Conservation (phyloP, 1,140 invertebrate genomes). For the Drosophila lowei region DNA sequence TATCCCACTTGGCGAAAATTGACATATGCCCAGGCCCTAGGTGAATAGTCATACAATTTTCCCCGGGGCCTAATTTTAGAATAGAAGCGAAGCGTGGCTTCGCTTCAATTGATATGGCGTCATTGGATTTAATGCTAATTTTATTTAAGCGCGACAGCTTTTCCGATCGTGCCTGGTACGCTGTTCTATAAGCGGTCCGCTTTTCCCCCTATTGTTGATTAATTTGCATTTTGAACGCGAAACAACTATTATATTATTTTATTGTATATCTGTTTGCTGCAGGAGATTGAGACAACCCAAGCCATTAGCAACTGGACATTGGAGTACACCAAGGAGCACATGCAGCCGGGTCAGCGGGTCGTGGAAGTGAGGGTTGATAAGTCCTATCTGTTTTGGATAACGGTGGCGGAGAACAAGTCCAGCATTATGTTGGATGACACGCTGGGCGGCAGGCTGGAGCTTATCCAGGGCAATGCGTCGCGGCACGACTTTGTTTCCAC, state of each 20-base stretch:
- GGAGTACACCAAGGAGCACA: slow-evolving; percentile 84
- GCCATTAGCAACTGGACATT: slow-evolving; percentile 85
- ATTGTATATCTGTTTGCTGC: not conserved
- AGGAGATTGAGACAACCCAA: slow-evolving; percentile 53
- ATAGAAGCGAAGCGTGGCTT: not conserved
- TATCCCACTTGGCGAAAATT: no score
- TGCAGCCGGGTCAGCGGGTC: slow-evolving; percentile 85
- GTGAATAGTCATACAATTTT: slow-evolving; percentile 12
- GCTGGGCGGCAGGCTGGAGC: slow-evolving; percentile 86
- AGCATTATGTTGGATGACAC: slow-evolving; percentile 84
- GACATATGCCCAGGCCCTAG: no score
- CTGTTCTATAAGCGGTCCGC: slow-evolving; percentile 9
- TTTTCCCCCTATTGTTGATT: slow-evolving; percentile 27
- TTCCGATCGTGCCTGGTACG: slow-evolving; percentile 50
- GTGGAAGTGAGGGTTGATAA: slow-evolving; percentile 85
- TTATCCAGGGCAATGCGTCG: slow-evolving; percentile 86
- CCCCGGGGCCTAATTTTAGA: slow-evolving; percentile 26
- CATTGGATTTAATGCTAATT: slow-evolving; percentile 57
- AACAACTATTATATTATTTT: slow-evolving; percentile 2
- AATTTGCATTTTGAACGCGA: slow-evolving; percentile 27
- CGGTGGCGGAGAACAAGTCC: slow-evolving; percentile 62
- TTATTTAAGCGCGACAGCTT: slow-evolving; percentile 26
- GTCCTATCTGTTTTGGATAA: slow-evolving; percentile 73
- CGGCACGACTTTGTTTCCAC: slow-evolving; percentile 87
- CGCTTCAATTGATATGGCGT: slow-evolving; percentile 38